phyloP scores from a whole-genome alignment of 1,140 invertebrate species.

The Hestina assimilis region DNA sequence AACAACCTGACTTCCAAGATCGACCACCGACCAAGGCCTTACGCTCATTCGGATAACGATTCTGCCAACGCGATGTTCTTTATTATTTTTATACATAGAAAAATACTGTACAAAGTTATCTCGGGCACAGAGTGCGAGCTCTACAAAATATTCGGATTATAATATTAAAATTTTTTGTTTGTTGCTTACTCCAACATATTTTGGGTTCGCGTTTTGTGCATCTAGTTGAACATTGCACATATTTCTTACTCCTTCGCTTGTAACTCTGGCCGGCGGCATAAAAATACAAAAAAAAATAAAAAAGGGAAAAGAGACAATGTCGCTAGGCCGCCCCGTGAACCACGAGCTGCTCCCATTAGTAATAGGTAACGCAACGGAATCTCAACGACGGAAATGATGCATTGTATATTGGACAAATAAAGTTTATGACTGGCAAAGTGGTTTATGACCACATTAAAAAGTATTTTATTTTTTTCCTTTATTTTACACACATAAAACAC shows the following conservation, averaged over 20 bases:
- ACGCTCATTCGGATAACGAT: constrained; percentile 43
- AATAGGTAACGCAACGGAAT: constrained; percentile 45
- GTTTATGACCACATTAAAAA: constrained; percentile 50
- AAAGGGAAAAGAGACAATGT: constrained; percentile 50
- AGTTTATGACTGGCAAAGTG: constrained; percentile 64
- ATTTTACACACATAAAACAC: no score
- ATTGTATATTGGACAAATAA: constrained; percentile 67
- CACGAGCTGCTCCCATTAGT: constrained; percentile 70
- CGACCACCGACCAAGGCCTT: constrained; percentile 42
- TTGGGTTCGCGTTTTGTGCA: constrained; percentile 64
- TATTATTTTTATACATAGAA: constrained; percentile 67
- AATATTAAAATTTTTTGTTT: constrained; percentile 19
- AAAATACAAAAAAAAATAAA: constrained; percentile 62
- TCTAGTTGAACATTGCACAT: constrained; percentile 70
- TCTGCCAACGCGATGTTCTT: constrained; percentile 64
- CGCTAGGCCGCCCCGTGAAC: constrained; percentile 54
- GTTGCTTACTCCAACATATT: constrained; percentile 43
- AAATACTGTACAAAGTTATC: constrained; percentile 64
- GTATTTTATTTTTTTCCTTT: constrained; percentile 33
- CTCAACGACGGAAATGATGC: constrained; percentile 55
- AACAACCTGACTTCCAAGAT: constrained; percentile 36
- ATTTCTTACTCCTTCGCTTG: constrained; percentile 63
- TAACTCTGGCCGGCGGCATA: constrained; percentile 54
- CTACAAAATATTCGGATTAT: constrained; percentile 58
- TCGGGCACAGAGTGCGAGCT: constrained; percentile 58